These are phyloP conservation scores for Apeltes quadracus DNA, from an alignment of 2,113 vertebrate genomes.

Conservation along the genomic window DNA sequence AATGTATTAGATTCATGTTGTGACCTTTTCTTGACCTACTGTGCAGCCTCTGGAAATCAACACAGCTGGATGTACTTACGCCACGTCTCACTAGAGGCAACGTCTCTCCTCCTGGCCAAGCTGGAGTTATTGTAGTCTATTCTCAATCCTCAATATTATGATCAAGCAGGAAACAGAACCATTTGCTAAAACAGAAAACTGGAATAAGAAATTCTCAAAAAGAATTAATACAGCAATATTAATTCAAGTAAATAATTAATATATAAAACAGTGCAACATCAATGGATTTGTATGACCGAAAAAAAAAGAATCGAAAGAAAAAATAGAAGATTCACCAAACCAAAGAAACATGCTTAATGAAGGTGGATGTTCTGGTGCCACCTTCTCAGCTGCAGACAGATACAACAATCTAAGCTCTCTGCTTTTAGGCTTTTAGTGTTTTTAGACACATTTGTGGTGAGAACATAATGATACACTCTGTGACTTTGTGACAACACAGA, in stretches of 20 bases:
- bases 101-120: not conserved
- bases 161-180: not conserved
- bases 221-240: not conserved
- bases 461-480: constrained; percentile 55
- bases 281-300: not conserved
- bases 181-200: not conserved
- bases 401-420: constrained; percentile 34
- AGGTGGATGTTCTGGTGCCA: constrained; percentile 17
- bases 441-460: constrained; percentile 46
- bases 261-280: not conserved
- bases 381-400: constrained; percentile 39
- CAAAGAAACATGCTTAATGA: not conserved
- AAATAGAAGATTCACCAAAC: not conserved
- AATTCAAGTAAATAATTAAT: not conserved
- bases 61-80: not conserved
- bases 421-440: constrained; percentile 57
- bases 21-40: not conserved
- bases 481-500: constrained; percentile 48
- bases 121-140: not conserved
- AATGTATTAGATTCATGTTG: not conserved
- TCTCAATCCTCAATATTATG: not conserved
- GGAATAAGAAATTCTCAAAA: not conserved
- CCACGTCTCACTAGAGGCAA: too few species aligned
- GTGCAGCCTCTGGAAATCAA: not conserved
- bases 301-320: not conserved